Percentiles rank a stretch among this genome's conserved stretches.
Evolutionary conservation across 2,888 invertebrate species (phyloP).

Genomic region (Catonia carolina): DNA sequence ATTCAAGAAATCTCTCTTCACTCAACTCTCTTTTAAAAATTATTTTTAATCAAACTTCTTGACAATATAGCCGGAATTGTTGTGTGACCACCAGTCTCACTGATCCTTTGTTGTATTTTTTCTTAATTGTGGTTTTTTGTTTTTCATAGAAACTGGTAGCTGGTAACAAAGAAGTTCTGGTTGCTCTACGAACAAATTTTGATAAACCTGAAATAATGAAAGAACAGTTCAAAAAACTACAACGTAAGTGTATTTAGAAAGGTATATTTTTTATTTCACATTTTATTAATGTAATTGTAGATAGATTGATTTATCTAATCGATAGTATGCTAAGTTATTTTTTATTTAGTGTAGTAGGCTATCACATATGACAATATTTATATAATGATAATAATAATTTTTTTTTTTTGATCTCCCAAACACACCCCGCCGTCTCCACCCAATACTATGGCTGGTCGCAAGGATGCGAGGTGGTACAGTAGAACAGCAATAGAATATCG

Average conservation of each 20-base stretch:
- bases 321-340: not conserved
- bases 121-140: conserved; percentile 22
- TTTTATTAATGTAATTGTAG: not conserved
- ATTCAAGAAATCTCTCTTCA: no score
- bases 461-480: no score
- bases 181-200: conserved; percentile 87
- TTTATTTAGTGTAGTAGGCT: not conserved
- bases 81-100: no score
- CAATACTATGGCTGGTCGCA: no score
- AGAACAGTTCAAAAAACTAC: conserved; percentile 84
- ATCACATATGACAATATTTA: not conserved
- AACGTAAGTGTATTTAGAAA: conserved; percentile 49
- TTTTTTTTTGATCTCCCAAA: no score
- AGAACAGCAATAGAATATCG: no score
- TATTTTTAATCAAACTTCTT: no score
- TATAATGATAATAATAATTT: not conserved
- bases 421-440: no score
- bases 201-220: conserved; percentile 99
- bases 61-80: no score
- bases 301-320: not conserved
- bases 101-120: no score
- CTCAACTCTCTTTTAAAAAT: no score
- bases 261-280: not conserved
- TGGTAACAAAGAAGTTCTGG: conserved; percentile 86
- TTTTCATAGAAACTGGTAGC: conserved; percentile 64